Base-by-base conservation (phyloP, 2,113 vertebrate genomes). In the Lagopus muta region DNA sequence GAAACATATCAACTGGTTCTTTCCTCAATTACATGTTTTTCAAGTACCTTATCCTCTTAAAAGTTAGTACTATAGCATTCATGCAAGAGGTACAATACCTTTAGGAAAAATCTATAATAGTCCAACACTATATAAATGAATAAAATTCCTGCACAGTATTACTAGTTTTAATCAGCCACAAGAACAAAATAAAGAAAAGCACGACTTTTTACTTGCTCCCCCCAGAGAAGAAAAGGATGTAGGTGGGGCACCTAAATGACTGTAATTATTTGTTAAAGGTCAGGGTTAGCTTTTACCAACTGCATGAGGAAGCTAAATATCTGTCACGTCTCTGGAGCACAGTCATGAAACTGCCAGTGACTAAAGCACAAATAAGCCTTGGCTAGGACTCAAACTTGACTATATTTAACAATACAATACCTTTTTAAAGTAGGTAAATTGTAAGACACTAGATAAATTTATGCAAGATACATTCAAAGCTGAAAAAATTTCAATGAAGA, bases 231-330 rank as follows among this genome's bases (percentile, higher is more conserved):
- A 60, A 93, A 80, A 82, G 50, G 64, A 86, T 77, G 57, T 91
- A 66, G 84, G 75, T 88, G 72, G 61, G 32, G 52, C 72, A 9
- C 74, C 77, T 86, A 95, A 86, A 55, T 93, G 85, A 88, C 85
- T 75, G 47, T 86, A 94, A 94, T 89, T 93, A 91, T 94, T 96
- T 89, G 93, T 83, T 90, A 95, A 89, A 94, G 87, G 87, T 95
- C 95, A 92, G 72, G 82, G 79, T 89, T 96, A 94, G 88, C 85
- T 93, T 92, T 91, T 83, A 88, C 73, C 30, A 81, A 25, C 69
- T 48, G 69, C 15, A 40, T 11, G 30, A 94, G 54, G 91, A 88
- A 94, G 89, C 79, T 86, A 79, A 94, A 91, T 92, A 92, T 94
- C 91, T 88, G 73, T 88, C 87, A 83, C 61, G 90, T 92, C 88